Evolutionary conservation across 2,888 invertebrate species (phyloP).

Genomic region (Neoscelio sp.): DNA sequence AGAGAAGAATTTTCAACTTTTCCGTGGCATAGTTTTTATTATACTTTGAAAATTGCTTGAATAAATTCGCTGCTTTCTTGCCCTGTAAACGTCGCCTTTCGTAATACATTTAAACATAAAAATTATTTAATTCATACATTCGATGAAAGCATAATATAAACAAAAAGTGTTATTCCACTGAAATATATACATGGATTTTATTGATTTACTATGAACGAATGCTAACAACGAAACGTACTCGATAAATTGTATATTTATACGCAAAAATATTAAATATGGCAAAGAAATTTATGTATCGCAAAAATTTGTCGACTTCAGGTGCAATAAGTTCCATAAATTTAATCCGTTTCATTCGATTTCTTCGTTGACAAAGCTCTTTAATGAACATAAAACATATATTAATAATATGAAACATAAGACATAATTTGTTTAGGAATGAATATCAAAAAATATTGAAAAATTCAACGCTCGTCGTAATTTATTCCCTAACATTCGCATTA

Average conservation of each 20-base stretch:
- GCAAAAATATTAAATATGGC: slow-evolving; percentile 25
- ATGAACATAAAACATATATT: slow-evolving; percentile 11
- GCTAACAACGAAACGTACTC: slow-evolving; percentile 21
- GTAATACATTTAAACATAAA: too few relatives aligned
- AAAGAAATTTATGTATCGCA: slow-evolving; percentile 37
- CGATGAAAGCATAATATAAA: slow-evolving; percentile 40
- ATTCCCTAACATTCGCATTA: slow-evolving; percentile 28
- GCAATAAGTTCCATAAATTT: slow-evolving; percentile 12
- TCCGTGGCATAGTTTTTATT: too few relatives aligned
- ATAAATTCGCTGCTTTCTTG: too few relatives aligned
- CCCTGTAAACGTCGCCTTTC: too few relatives aligned
- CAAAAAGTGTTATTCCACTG: slow-evolving; percentile 10
- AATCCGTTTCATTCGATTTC: too few relatives aligned
- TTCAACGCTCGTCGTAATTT: slow-evolving; percentile 45
- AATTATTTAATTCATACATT: too few relatives aligned
- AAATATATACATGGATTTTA: slow-evolving; percentile 15
- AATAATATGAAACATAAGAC: slow-evolving; percentile 8
- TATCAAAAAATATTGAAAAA: slow-evolving; percentile 8
- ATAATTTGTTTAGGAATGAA: slow-evolving; percentile 8
- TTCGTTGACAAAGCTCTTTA: not conserved
- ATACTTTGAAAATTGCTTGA: too few relatives aligned
- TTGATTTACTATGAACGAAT: slow-evolving; percentile 19
- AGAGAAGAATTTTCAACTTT: too few relatives aligned
- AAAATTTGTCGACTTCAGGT: slow-evolving; percentile 16
- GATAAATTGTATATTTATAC: slow-evolving; percentile 19